Conservation (phyloP, 1,140 invertebrate genomes). For the Spodoptera litura region DNA sequence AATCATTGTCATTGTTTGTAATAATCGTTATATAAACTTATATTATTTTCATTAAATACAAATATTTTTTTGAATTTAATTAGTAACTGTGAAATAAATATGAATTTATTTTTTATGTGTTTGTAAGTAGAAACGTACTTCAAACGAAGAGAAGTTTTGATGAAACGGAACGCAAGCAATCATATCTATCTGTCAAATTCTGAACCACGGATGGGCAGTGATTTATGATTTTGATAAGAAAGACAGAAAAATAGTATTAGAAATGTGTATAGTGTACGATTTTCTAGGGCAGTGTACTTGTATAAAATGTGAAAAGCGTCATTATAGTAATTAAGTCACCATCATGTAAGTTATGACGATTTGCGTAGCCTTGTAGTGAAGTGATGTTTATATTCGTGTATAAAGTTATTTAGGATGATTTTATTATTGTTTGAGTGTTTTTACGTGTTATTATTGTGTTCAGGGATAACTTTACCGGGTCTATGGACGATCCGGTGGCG, state of each 20-base stretch:
- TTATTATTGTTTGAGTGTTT: slow-evolving; percentile 61
- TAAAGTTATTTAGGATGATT: slow-evolving; percentile 53
- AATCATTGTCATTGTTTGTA: no score
- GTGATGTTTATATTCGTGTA: slow-evolving; percentile 52
- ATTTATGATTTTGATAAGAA: slow-evolving; percentile 72
- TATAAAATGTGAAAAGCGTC: slow-evolving; percentile 72
- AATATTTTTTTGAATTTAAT: no score
- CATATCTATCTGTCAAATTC: slow-evolving; percentile 59
- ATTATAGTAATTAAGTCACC: slow-evolving; percentile 55
- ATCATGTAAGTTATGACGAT: slow-evolving; percentile 66
- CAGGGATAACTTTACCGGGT: slow-evolving; percentile 80
- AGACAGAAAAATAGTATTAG: slow-evolving; percentile 58
- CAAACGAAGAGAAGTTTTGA: not conserved
- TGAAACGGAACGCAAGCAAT: slow-evolving; percentile 39
- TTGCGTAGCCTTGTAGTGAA: slow-evolving; percentile 54
- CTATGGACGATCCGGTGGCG: slow-evolving; percentile 79
- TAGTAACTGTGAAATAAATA: no score
- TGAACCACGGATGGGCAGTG: slow-evolving; percentile 60
- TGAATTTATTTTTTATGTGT: no score
- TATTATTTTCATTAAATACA: no score
- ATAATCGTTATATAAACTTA: no score
- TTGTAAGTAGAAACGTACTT: no score
- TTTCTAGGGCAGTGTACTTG: slow-evolving; percentile 47
- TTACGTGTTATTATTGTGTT: slow-evolving; percentile 53
- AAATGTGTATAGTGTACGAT: slow-evolving; percentile 61